Conservation (phyloP, 2,797 vertebrate species). For the Buphagus erythrorhynchus region DNA sequence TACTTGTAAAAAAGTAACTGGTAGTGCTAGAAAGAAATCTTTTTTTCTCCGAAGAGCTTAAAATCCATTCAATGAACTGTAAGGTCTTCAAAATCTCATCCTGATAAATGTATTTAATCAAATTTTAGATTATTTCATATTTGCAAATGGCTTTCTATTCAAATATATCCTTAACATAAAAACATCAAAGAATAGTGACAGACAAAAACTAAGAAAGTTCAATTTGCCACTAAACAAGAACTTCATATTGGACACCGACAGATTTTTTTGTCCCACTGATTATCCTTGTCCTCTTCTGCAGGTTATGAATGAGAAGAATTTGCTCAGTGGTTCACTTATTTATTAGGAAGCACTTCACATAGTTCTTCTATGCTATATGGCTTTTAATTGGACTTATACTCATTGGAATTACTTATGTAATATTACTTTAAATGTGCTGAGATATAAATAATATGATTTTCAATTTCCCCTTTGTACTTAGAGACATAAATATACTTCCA, state of each 20-base stretch:
- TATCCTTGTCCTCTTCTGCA: background rate
- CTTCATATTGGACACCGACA: background rate
- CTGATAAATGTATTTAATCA: background rate
- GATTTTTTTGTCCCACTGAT: background rate
- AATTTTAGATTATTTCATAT: background rate
- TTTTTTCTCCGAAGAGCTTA: background rate
- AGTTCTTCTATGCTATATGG: background rate
- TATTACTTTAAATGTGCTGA: background rate
- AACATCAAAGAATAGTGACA: background rate
- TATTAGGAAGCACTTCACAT: background rate
- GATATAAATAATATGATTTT: background rate
- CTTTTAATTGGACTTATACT: conserved; percentile 9
- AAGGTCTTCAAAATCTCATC: background rate
- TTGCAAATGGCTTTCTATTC: background rate
- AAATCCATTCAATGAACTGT: background rate
- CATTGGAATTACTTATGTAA: background rate
- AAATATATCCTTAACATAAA: background rate
- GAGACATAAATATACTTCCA: background rate
- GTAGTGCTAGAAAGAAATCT: background rate
- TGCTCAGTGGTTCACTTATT: background rate
- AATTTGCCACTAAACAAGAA: background rate
- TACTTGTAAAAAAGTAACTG: background rate
- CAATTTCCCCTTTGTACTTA: background rate
- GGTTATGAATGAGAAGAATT: background rate
- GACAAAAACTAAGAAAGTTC: background rate